Percentiles rank a stretch among this genome's conserved stretches.
These are phyloP conservation scores for Mionectes olivaceus DNA, from an alignment of 2,797 vertebrate genomes.

Conservation along the genomic window DNA sequence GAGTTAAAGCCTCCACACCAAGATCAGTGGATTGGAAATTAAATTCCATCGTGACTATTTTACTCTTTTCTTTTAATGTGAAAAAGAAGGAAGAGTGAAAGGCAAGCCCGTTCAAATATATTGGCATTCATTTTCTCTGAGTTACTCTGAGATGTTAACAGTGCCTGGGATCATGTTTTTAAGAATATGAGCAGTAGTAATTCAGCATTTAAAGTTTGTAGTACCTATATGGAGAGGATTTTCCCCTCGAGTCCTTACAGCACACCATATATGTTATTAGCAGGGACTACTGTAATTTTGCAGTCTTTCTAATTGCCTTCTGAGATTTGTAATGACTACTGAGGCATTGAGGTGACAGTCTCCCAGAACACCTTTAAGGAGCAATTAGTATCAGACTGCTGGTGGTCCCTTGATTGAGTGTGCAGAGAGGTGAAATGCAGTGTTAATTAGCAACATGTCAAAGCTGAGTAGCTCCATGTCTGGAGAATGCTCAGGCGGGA, in stretches of 20 bases:
- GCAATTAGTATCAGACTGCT: background rate
- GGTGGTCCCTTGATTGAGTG: background rate
- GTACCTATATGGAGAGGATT: background rate
- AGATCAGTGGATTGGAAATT: slow-evolving; percentile 9
- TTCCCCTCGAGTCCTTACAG: background rate
- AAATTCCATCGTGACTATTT: background rate
- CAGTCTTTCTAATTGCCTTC: background rate
- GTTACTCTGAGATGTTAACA: background rate
- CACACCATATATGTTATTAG: background rate
- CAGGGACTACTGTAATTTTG: background rate
- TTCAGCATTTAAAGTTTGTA: background rate
- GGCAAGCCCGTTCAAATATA: background rate
- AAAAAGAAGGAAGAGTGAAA: background rate
- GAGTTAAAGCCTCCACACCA: slow-evolving; percentile 22
- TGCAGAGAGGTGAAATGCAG: background rate
- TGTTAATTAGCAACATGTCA: background rate
- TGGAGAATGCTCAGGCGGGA: background rate
- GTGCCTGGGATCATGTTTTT: background rate
- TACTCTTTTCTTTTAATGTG: background rate
- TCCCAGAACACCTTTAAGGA: background rate
- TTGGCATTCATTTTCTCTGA: background rate
- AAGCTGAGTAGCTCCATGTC: background rate
- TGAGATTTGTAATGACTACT: background rate
- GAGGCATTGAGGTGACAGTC: background rate
- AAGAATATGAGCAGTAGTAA: background rate